Evolutionary conservation across 2,113 vertebrate species (phyloP), one percentile per base, ranked within the genome.

Genomic region (Microtus ochrogaster): DNA sequence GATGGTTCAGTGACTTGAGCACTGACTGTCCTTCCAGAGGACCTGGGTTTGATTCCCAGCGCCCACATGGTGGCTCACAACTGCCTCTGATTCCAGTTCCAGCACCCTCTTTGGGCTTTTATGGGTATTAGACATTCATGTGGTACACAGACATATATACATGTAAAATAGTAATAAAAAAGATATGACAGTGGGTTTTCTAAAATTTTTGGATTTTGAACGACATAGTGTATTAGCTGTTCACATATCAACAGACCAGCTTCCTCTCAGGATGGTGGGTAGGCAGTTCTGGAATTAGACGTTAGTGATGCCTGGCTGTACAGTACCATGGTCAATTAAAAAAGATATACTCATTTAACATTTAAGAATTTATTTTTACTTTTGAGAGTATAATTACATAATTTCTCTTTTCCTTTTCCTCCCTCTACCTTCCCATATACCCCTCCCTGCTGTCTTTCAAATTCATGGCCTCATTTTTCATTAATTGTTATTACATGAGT

Each of bases 121-220:
- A 63, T 63, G 24, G 81, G 81, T 4, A 63, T 26, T 63, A 63
- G 81, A 24, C 58, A 63, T 63, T 8, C n/a, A 65, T 5, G 26
- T 63, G 39, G 14, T 30, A 84, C 39, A 63, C 24, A 44, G 36
- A 39, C 36, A 61, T 39, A 82, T n/a, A 82, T 61, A 7, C 36
- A 81, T 36, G n/a, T 24, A 26, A 58, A 81, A n/a, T 81, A 58
- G 12, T n/a, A 39, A 16, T 41, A 17, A 39, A 82, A 61, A 82
- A 55, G 55, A 33, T 63, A 65, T 49, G 61, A 79, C 33, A 36
- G 47, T 49, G 2, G 30, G 8, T 13, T 77, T 87, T 76, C 41
- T 68, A 66, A 78, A 65, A 72, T 24, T 63, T 92, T 92, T 58
- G 22, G n/a, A 33, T 68, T 96, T 95, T 94, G 82, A 81, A n/a